Conservation (phyloP, 2,113 vertebrate species). For the Morone saxatilis region DNA sequence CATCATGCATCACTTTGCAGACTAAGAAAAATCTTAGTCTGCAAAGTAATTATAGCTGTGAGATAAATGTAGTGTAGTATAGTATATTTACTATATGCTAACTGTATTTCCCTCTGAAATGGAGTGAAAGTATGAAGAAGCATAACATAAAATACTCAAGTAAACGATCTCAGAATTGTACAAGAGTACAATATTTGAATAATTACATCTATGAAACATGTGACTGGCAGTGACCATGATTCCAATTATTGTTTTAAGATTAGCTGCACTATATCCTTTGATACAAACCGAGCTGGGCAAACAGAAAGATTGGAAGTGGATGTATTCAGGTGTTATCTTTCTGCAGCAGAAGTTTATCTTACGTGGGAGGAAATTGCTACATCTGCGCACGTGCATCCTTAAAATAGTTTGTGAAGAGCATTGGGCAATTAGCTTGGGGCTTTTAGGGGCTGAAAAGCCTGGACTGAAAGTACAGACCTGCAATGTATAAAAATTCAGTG, state of each 20-base stretch:
- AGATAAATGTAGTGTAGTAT: too few relatives aligned
- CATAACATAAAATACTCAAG: too few relatives aligned
- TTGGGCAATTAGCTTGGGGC: constrained; percentile 11
- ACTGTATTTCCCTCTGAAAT: neutral
- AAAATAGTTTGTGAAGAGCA: constrained; percentile 24
- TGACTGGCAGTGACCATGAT: too few relatives aligned
- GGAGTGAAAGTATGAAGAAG: too few relatives aligned
- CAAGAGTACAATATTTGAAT: too few relatives aligned
- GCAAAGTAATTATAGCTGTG: neutral
- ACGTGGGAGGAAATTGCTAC: constrained; percentile 31
- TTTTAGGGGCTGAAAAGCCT: constrained; percentile 3
- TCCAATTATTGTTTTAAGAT: neutral
- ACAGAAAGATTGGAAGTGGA: neutral
- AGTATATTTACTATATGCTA: too few relatives aligned
- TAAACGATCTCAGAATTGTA: too few relatives aligned
- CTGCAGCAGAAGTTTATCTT: constrained; percentile 5
- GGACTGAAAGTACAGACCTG: neutral
- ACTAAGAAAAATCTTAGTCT: neutral
- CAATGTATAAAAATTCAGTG: neutral
- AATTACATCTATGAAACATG: neutral
- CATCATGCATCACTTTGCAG: too few relatives aligned
- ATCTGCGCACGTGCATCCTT: constrained; percentile 14
- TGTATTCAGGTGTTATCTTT: neutral
- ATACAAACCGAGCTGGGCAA: neutral
- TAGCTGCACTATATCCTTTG: neutral